Evolutionary conservation across 2,888 invertebrate species (phyloP), one percentile per base, ranked within the genome.

Genomic region (Sinelater perroti): DNA sequence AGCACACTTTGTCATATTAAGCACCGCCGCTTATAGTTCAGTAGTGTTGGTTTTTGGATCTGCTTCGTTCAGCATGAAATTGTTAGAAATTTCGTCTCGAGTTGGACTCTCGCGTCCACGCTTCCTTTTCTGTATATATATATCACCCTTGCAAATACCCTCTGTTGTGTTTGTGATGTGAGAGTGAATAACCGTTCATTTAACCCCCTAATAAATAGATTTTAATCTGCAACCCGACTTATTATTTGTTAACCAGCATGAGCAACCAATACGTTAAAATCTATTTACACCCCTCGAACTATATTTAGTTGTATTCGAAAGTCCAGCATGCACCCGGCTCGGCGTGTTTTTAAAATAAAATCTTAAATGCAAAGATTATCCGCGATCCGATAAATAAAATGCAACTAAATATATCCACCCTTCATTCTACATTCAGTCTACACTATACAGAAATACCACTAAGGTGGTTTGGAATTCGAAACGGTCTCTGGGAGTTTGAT

Each of bases 141-240:
- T 40, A 20, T 20, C 1, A 3, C 11, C 33, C 16, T 47, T 35
- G 35, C 30, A 35, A 46, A 30, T 31, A 33, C 56, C 28, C 18
- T 40, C 14, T 50, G 55, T 21, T 55, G 55, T 55, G 59, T 40
- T 38, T 55, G 59, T 45, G 44, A 45, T 55, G 59, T 55, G 55
- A 49, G 52, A 55, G 50, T 59, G 59, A 54, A 44, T 35, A 31
- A 46, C 35, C 18, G 36, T 30, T 44, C 30, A 44, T 44, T n/a
- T 10, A 17, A 40, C 3, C 17, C 13, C n/a, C 13, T 28, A 7
- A 14, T 44, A 44, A 44, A 44, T 44, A 30, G 44, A 30, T 44
- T 30, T 28, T 2, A 6, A n/a, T n/a, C n/a, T n/a, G n/a, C n/a
- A n/a, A n/a, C n/a, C n/a, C n/a, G n/a, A 28, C 8, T 28, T n/a